Evolutionary conservation across 2,113 vertebrate genomes (phyloP).

Genomic region (Vanacampus margaritifer): DNA sequence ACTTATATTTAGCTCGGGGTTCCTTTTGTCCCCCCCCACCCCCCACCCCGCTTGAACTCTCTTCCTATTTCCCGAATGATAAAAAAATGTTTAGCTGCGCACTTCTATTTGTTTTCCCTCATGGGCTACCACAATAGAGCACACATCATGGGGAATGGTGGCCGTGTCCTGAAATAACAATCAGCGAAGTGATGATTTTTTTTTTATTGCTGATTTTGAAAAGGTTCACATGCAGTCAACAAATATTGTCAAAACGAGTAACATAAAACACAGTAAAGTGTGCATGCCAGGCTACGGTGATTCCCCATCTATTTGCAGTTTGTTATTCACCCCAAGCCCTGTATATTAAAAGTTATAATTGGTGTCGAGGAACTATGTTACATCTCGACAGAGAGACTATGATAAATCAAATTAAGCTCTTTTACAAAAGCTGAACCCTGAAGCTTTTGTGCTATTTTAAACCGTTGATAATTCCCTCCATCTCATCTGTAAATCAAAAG

Average conservation of each 20-base stretch:
- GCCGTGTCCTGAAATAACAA: constrained; percentile 56
- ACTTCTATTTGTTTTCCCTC: constrained; percentile 48
- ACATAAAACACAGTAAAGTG: background rate
- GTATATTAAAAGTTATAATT: background rate
- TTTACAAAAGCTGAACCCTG: too few species aligned
- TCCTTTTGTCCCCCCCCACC: constrained; percentile 43
- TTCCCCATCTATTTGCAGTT: background rate
- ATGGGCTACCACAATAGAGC: constrained; percentile 30
- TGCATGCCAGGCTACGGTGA: background rate
- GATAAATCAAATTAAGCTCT: too few species aligned
- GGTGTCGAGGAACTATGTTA: background rate
- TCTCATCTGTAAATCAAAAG: too few species aligned
- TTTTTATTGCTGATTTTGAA: background rate
- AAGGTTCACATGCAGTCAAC: background rate
- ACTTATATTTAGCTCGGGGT: constrained; percentile 28
- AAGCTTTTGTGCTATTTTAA: too few species aligned
- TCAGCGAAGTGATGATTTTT: constrained; percentile 7
- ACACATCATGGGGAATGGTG: constrained; percentile 13
- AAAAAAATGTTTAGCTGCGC: constrained; percentile 20
- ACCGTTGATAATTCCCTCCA: too few species aligned
- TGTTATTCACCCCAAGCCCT: too few species aligned
- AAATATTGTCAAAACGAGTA: background rate
- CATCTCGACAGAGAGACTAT: too few species aligned
- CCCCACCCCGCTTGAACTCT: constrained; percentile 20
- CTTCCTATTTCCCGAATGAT: constrained; percentile 44